phyloP scores from a whole-genome alignment of 2,888 invertebrate genomes.

The Agrenia bidenticulata region DNA sequence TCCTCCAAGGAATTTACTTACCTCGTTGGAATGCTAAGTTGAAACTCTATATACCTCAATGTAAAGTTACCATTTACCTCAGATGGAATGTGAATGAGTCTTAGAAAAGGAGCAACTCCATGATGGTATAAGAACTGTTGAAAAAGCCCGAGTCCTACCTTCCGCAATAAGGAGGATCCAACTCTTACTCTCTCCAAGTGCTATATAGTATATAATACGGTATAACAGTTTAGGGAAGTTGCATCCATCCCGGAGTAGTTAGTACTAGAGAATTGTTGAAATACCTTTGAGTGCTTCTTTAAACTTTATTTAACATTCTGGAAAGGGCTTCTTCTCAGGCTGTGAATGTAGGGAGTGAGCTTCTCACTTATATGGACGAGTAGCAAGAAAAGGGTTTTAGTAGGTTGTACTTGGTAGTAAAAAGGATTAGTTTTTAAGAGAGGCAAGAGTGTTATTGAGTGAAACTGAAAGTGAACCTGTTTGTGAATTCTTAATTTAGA shows the following conservation, averaged over 20 bases:
- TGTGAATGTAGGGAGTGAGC: no score
- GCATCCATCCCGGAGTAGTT: no score
- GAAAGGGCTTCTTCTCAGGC: not conserved
- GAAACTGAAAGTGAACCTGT: conserved; percentile 9
- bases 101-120: no score
- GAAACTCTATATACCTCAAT: not conserved
- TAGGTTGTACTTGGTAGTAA: no score
- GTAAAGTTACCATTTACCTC: conserved; percentile 12
- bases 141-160: no score
- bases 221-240: no score
- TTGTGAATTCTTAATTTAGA: conserved; percentile 10
- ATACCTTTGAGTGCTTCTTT: conserved; percentile 14
- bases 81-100: conserved; percentile 12
- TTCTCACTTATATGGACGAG: no score
- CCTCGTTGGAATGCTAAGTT: conserved; percentile 17
- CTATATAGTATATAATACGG: no score
- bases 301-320: conserved; percentile 8
- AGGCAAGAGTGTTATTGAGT: not conserved
- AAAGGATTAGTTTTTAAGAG: not conserved
- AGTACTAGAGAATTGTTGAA: conserved; percentile 5
- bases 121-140: no score
- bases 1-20: not conserved
- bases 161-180: no score
- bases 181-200: no score
- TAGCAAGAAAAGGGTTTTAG: no score